Evolutionary conservation across 2,888 invertebrate genomes (phyloP), one percentile per base, ranked within the genome.

Genomic region (Peribatodes rhomboidaria): DNA sequence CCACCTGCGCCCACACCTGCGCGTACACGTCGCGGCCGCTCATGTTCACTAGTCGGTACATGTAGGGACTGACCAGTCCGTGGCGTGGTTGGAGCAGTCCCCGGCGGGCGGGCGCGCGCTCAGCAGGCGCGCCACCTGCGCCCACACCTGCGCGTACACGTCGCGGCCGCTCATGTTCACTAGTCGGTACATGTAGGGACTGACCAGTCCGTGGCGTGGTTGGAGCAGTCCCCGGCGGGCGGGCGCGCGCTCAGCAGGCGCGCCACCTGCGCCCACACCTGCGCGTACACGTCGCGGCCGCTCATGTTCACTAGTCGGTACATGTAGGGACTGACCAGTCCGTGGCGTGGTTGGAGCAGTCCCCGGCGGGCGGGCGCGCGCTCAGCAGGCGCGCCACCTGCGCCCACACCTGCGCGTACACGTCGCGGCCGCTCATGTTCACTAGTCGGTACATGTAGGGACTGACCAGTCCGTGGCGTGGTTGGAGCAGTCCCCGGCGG

Each of bases 401-500:
- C 63, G 94, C 87, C 98, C 98, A 98, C 52, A 98, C 97, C 70
- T 95, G 94, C 84, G 96, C 96, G 91, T 98, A 98, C 69, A 98
- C 88, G 81, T 96, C 95, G 81, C 97, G 96, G 71, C 97, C 96
- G 20, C 95, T 95, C 72, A 94, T 94, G 65, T n/a, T n/a, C n/a
- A n/a, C n/a, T n/a, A n/a, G n/a, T n/a, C n/a, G n/a, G n/a, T n/a
- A n/a, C n/a, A n/a, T n/a, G n/a, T n/a, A n/a, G n/a, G n/a, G n/a
- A n/a, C n/a, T n/a, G n/a, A n/a, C n/a, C n/a, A 98, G 93, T 98
- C 98, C 57, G 96, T 96, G 22, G 98, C 98, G 89, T 98, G 98
- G 87, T 97, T 97, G 52, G 95, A 94, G 79, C 96, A 95, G 16
- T 94, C 94, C 31, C 94, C 94, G 47, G 96, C n/a, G 44, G 73